These are phyloP conservation scores for Cololabis saira DNA, from an alignment of 2,113 vertebrate genomes.

Conservation along the genomic window DNA sequence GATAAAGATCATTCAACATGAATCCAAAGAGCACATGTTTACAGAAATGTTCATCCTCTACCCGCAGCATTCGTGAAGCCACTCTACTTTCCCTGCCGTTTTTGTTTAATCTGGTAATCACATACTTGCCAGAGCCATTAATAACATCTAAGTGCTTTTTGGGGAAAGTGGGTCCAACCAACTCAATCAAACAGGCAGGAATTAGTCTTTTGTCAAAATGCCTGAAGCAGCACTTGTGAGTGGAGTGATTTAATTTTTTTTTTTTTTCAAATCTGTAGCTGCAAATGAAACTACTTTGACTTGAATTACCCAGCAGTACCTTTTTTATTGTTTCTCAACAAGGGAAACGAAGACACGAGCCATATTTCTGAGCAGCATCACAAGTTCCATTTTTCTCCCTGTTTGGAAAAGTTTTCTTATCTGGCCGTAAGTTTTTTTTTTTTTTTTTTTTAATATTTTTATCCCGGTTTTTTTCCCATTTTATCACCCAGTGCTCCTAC, in stretches of 20 bases:
- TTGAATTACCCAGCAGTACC: constrained; percentile 15
- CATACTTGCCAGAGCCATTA: constrained; percentile 30
- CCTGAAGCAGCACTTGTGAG: constrained; percentile 5
- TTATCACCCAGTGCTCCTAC: too few species aligned
- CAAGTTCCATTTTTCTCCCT: not conserved
- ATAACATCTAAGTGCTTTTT: constrained; percentile 30
- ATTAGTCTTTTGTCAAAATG: constrained; percentile 18
- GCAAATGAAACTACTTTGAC: constrained; percentile 33
- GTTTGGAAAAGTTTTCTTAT: too few species aligned
- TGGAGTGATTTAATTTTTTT: constrained; percentile 37
- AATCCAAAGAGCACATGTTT: too few species aligned
- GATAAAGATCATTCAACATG: not conserved
- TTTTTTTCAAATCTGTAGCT: constrained; percentile 27
- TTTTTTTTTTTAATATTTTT: too few species aligned
- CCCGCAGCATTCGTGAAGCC: not conserved
- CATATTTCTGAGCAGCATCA: not conserved
- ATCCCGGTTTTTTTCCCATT: too few species aligned
- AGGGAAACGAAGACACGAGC: not conserved
- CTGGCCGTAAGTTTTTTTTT: too few species aligned
- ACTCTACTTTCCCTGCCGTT: not conserved
- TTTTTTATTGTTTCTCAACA: not conserved
- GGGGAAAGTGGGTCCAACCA: not conserved
- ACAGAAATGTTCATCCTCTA: too few species aligned
- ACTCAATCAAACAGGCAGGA: constrained; percentile 9
- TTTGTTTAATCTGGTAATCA: constrained; percentile 4